Conservation (phyloP, 2,888 invertebrate genomes). For the Caenorhabditis sp. region DNA sequence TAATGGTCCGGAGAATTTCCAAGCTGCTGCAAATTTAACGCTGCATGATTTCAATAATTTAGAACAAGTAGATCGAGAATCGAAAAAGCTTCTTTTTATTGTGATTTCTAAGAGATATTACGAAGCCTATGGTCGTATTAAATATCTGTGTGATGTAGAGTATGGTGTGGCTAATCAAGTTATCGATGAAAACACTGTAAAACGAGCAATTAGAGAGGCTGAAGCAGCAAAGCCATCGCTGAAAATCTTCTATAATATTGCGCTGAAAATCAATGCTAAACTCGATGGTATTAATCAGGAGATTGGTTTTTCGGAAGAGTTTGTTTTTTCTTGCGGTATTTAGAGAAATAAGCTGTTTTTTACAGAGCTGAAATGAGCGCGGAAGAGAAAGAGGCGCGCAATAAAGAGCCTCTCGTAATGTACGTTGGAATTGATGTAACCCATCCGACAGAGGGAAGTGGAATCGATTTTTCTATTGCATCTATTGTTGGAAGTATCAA, state of each 20-base stretch:
- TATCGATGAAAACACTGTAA: conserved; percentile 6
- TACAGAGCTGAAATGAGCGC: conserved; percentile 11
- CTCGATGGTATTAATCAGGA: conserved; percentile 49
- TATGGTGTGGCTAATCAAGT: conserved; percentile 32
- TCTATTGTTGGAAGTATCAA: conserved; percentile 47
- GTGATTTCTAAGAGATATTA: conserved; percentile 2
- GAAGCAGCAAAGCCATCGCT: background rate
- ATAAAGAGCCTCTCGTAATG: conserved; percentile 29
- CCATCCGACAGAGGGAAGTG: conserved; percentile 41
- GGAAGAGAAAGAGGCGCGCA: conserved; percentile 27
- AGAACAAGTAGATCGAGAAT: conserved; percentile 10
- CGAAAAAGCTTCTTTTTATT: conserved; percentile 21
- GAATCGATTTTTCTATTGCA: conserved; percentile 42
- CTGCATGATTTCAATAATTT: conserved; percentile 10
- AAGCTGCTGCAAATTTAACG: conserved; percentile 3
- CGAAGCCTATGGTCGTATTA: conserved; percentile 22
- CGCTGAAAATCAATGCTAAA: conserved; percentile 52
- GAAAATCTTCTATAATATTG: conserved; percentile 37
- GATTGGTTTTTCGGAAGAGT: conserved; percentile 20
- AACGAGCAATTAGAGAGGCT: background rate
- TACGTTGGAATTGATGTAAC: conserved; percentile 56
- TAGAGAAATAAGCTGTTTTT: no score
- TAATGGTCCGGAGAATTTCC: background rate
- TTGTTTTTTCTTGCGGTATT: no score
- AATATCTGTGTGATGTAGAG: conserved; percentile 17